phyloP scores from a whole-genome alignment of 1,140 invertebrate species.

The Maconellicoccus hirsutus region DNA sequence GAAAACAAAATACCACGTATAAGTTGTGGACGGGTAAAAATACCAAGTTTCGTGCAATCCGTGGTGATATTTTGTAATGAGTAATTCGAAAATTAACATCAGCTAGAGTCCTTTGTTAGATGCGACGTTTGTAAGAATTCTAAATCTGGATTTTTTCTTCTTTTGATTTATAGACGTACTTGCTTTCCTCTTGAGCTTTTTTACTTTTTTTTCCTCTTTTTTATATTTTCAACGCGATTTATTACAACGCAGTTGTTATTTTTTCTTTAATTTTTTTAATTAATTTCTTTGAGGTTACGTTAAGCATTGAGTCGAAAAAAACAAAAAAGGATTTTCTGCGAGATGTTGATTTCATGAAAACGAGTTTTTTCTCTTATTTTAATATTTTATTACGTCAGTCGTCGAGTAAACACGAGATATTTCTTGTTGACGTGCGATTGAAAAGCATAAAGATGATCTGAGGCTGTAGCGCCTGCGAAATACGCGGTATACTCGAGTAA shows the following conservation, averaged over 20 bases:
- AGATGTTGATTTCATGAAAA: no score
- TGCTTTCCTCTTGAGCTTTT: neutral
- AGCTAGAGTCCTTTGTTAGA: neutral
- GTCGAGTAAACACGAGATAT: no score
- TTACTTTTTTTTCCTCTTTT: no score
- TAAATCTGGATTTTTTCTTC: neutral
- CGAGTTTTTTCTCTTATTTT: no score
- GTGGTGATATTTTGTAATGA: no score
- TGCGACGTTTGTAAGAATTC: neutral
- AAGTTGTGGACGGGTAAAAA: neutral
- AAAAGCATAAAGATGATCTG: neutral
- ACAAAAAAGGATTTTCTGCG: no score
- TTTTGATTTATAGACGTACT: conserved; percentile 9
- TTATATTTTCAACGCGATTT: neutral
- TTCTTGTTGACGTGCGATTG: no score
- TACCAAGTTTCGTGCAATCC: neutral
- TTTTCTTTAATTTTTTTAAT: conserved; percentile 6
- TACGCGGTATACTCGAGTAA: neutral
- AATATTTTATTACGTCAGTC: no score
- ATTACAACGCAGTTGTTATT: neutral
- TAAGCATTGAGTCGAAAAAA: no score
- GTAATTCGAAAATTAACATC: neutral
- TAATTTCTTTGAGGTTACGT: neutral
- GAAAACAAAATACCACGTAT: neutral
- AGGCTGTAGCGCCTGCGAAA: neutral